Evolutionary conservation across 2,797 vertebrate species (phyloP).

Genomic region (Phyllotis vaccarum): DNA sequence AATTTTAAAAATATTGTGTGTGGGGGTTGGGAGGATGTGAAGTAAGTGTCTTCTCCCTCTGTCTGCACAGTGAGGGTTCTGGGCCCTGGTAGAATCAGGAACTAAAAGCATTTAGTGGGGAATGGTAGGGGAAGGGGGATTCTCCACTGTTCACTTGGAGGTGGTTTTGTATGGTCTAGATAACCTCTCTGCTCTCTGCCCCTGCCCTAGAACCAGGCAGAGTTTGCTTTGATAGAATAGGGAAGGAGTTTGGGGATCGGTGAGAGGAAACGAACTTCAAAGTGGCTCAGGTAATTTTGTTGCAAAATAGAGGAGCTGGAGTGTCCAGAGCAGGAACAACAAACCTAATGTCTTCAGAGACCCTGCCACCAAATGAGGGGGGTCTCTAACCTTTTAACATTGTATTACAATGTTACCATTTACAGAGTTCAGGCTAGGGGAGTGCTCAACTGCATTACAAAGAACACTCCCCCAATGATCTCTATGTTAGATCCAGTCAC

Average conservation of each 20-base stretch:
- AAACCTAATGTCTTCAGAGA: accelerated
- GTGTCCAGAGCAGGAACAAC: background rate
- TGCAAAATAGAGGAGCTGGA: background rate
- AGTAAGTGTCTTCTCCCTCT: background rate
- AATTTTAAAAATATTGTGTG: no score
- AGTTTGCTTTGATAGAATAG: background rate
- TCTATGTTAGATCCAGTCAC: background rate
- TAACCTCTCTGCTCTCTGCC: background rate
- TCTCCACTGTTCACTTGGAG: background rate
- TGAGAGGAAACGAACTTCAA: background rate
- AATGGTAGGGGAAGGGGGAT: background rate
- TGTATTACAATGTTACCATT: background rate
- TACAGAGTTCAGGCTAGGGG: background rate
- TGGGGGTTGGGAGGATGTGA: background rate
- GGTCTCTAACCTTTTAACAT: background rate
- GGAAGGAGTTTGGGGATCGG: background rate
- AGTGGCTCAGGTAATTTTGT: background rate
- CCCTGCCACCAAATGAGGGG: background rate
- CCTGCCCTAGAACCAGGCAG: background rate
- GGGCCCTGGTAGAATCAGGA: background rate
- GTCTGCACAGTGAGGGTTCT: background rate
- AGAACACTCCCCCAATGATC: background rate
- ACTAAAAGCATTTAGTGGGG: background rate
- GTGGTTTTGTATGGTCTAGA: background rate
- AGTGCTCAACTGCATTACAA: background rate